phyloP scores from a whole-genome alignment of 2,888 invertebrate genomes.

The Parapristionchus giblindavisi region DNA sequence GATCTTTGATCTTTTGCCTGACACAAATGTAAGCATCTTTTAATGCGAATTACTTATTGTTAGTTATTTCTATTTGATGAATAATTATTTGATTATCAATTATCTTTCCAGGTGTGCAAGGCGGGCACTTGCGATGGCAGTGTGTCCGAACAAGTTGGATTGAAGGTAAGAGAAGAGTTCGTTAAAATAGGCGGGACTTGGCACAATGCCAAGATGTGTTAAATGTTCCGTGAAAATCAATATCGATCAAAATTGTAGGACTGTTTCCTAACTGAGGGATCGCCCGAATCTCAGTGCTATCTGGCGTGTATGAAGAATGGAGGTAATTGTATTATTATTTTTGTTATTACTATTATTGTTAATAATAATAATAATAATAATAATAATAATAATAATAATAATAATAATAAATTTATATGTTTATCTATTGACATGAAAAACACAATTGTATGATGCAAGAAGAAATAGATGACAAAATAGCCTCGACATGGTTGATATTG shows the following conservation, averaged over 20 bases:
- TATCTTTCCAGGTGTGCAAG: conserved; percentile 80
- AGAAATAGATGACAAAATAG: neutral
- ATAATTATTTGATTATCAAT: too few relatives aligned
- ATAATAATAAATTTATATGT: neutral
- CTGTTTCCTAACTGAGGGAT: conserved; percentile 86
- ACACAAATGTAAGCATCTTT: too few relatives aligned
- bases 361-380: too few relatives aligned
- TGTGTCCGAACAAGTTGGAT: conserved; percentile 91
- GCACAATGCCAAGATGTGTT: neutral
- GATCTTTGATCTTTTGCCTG: too few relatives aligned
- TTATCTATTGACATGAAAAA: neutral
- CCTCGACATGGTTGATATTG: neutral
- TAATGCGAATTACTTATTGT: too few relatives aligned
- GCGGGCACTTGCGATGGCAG: conserved; percentile 82
- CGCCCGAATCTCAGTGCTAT: conserved; percentile 82
- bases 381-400: too few relatives aligned
- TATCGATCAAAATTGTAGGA: conserved; percentile 73
- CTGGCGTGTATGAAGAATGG: conserved; percentile 81
- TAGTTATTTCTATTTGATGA: too few relatives aligned
- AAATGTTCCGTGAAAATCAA: neutral
- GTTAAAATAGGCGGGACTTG: too few relatives aligned
- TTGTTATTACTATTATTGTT: too few relatives aligned
- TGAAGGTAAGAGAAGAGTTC: conserved; percentile 78
- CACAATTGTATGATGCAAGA: neutral
- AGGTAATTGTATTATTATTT: too few relatives aligned